Evolutionary conservation across 2,888 invertebrate genomes (phyloP).

Genomic region (Drosophila macrospina): DNA sequence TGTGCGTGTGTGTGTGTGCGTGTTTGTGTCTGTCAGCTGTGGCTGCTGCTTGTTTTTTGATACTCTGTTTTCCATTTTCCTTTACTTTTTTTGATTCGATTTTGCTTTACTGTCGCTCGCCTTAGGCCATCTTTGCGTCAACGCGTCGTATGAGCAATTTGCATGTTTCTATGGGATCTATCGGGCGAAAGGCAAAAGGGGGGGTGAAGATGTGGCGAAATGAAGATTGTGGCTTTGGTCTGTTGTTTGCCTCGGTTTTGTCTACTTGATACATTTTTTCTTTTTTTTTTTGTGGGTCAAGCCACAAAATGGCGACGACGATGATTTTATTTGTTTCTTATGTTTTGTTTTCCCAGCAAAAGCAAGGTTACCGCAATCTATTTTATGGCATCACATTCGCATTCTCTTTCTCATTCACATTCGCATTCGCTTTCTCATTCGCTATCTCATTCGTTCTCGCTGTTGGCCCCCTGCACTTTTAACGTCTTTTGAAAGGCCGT

Average conservation of each 20-base stretch:
- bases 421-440: constrained; percentile 33
- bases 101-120: constrained; percentile 29
- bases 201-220: no score
- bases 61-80: neutral
- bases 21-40: neutral
- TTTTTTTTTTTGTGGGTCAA: constrained; percentile 65
- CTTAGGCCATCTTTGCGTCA: constrained; percentile 24
- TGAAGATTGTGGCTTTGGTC: neutral
- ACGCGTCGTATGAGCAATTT: constrained; percentile 67
- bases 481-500: constrained; percentile 61
- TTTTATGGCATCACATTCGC: constrained; percentile 59
- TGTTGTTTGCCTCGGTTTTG: constrained; percentile 16
- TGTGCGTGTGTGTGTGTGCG: neutral
- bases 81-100: constrained; percentile 15
- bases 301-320: constrained; percentile 65
- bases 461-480: constrained; percentile 29
- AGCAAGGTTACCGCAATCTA: constrained; percentile 57
- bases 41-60: constrained; percentile 11
- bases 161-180: constrained; percentile 54
- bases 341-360: constrained; percentile 34
- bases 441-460: neutral
- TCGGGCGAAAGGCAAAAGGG: constrained; percentile 4
- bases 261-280: constrained; percentile 41
- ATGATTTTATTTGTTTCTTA: constrained; percentile 47
- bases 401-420: neutral